Percentiles rank a stretch among this genome's conserved stretches.
Conservation (phyloP, 2,113 vertebrate genomes). For the Grammomys surdaster region DNA sequence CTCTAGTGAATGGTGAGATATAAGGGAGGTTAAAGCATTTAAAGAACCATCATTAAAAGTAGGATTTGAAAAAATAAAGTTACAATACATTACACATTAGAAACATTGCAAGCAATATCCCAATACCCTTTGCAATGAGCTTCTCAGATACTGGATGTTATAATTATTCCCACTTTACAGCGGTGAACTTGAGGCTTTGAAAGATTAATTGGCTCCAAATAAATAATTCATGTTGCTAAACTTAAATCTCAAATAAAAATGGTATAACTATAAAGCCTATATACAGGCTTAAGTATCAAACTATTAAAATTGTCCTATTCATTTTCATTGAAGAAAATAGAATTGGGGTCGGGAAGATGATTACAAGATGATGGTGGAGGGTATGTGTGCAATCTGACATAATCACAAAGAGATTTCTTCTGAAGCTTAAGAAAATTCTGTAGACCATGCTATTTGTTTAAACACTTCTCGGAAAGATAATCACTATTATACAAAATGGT, state of each 20-base stretch:
- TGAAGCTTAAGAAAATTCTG: slow-evolving; percentile 32
- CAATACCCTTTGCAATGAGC: not conserved
- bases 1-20: no score
- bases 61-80: no score
- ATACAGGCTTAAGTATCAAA: slow-evolving; percentile 22
- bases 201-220: slow-evolving; percentile 48
- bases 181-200: not conserved
- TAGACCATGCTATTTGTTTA: slow-evolving; percentile 39
- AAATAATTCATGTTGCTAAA: not conserved
- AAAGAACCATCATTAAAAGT: no score
- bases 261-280: not conserved
- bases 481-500: not conserved
- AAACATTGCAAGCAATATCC: not conserved
- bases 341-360: not conserved
- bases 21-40: no score
- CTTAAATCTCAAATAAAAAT: not conserved
- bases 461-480: not conserved
- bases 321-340: slow-evolving; percentile 59
- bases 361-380: not conserved
- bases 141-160: not conserved
- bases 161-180: slow-evolving; percentile 4
- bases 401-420: slow-evolving; percentile 9
- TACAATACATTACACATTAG: not conserved
- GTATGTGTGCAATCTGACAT: not conserved
- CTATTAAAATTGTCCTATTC: not conserved